These are phyloP conservation scores for Ovis aries DNA, from an alignment of 2,113 vertebrate genomes.

Conservation along the genomic window ARS-UI_Ramb_v3.0 NC_056070.1:2898001-2898500, in stretches of 20 bases:
- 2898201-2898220: background rate
- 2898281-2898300: background rate
- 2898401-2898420: accelerated
- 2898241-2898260: background rate
- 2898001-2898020: background rate
- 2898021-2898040: background rate
- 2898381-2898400: background rate
- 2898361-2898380: background rate
- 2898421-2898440: background rate
- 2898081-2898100: accelerated
- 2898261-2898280: background rate
- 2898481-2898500: accelerated
- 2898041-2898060: background rate
- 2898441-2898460: background rate
- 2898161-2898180: background rate
- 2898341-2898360: background rate
- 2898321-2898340: background rate
- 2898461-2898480: background rate
- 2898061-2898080: background rate
- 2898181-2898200: background rate
- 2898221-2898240: background rate
- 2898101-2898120: background rate
- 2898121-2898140: background rate
- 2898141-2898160: background rate
- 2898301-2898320: background rate